A percentile compares a stretch with the other conserved stretches of the same genome.
Evolutionary conservation across 2,797 vertebrate species (phyloP).

Genomic region (Tinamus major): DNA sequence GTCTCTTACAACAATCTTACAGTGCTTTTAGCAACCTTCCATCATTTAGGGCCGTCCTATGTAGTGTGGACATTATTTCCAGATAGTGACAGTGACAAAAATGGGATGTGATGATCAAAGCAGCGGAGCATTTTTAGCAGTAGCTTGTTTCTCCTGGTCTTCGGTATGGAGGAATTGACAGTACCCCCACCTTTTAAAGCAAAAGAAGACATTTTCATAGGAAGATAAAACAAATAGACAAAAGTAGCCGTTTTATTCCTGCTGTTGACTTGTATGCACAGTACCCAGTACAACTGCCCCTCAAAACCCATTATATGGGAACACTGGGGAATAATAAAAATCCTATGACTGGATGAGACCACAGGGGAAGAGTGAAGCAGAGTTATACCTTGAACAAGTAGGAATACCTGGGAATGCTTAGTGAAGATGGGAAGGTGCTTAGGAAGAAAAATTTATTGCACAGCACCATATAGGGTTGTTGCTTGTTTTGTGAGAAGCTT

Average conservation of each 20-base stretch:
- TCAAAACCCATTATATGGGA: background rate
- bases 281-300: fast-evolving
- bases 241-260: background rate
- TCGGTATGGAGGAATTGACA: background rate
- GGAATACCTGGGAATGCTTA: background rate
- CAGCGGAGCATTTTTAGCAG: background rate
- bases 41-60: background rate
- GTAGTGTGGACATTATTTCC: background rate
- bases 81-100: background rate
- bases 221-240: background rate
- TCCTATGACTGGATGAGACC: background rate
- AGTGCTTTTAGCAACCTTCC: background rate
- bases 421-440: fast-evolving
- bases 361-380: background rate
- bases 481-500: background rate
- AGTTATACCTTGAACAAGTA: background rate
- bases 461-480: fast-evolving
- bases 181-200: background rate
- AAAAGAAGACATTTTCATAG: background rate
- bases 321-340: background rate
- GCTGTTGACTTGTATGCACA: background rate
- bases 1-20: background rate
- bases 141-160: background rate
- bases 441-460: background rate
- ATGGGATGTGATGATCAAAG: background rate